These are phyloP conservation scores for Etheostoma spectabile DNA, from an alignment of 2,113 vertebrate genomes.

Conservation along the genomic window DNA sequence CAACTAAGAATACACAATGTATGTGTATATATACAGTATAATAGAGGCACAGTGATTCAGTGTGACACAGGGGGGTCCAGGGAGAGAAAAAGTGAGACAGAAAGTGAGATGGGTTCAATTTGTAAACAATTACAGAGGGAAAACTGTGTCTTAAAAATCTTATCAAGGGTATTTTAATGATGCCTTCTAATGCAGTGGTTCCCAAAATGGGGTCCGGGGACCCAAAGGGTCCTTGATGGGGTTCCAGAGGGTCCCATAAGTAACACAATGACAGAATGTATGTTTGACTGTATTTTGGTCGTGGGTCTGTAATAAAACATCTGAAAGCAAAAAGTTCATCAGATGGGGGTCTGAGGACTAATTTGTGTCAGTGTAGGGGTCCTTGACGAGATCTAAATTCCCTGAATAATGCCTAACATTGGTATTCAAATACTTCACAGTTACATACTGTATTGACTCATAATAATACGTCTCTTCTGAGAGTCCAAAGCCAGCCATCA, in stretches of 20 bases:
- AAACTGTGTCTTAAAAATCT: conserved; percentile 4
- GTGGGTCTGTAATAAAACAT: too few species aligned
- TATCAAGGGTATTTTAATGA: conserved; percentile 46
- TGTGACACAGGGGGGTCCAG: conserved; percentile 7
- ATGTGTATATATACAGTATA: background rate
- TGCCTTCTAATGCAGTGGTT: conserved; percentile 34
- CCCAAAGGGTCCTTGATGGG: too few species aligned
- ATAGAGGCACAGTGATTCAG: conserved; percentile 4
- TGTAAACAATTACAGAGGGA: conserved; percentile 18
- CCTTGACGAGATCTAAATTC: conserved; percentile 30
- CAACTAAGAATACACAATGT: conserved; percentile 5
- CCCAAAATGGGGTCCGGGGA: too few species aligned
- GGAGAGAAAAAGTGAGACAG: conserved; percentile 26
- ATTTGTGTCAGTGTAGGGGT: too few species aligned
- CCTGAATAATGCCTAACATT: conserved; percentile 53
- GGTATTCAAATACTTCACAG: conserved; percentile 56
- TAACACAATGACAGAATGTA: too few species aligned
- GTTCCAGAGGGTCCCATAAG: too few species aligned
- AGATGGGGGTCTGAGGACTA: too few species aligned
- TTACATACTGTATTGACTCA: conserved; percentile 30
- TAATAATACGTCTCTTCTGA: conserved; percentile 55
- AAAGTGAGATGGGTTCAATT: conserved; percentile 12
- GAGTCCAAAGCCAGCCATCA: conserved; percentile 62
- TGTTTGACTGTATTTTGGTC: too few species aligned
- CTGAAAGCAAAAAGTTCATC: too few species aligned